A percentile compares a stretch with the other conserved stretches of the same genome.
phyloP scores from a whole-genome alignment of 1,140 invertebrate genomes.

The Elysia chlorotica region DNA sequence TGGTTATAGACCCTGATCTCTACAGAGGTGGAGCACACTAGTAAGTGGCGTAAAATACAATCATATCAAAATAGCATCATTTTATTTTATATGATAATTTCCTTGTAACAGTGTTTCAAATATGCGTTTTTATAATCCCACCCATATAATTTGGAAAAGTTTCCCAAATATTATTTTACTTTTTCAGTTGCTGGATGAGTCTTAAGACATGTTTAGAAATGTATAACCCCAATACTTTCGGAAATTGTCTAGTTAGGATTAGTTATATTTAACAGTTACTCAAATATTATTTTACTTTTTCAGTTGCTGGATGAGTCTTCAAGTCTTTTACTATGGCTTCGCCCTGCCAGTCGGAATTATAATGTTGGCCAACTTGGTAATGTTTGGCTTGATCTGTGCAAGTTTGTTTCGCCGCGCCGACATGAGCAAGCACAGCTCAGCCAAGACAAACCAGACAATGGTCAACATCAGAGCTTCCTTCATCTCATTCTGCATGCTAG shows the following conservation, averaged over 20 bases:
- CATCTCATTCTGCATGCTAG: slow-evolving; percentile 58
- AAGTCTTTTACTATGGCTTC: slow-evolving; percentile 60
- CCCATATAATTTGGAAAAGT: too few relatives aligned
- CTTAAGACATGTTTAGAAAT: too few relatives aligned
- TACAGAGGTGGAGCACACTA: slow-evolving; percentile 43
- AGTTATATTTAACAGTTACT: too few relatives aligned
- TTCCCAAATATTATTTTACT: too few relatives aligned
- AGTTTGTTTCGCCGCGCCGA: slow-evolving; percentile 43
- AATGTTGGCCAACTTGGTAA: slow-evolving; percentile 54
- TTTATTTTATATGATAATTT: too few relatives aligned
- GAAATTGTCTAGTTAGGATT: too few relatives aligned
- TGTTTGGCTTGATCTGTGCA: slow-evolving; percentile 58
- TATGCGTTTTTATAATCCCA: too few relatives aligned
- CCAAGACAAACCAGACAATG: slow-evolving; percentile 43
- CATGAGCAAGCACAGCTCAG: slow-evolving; percentile 37
- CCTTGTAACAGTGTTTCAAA: too few relatives aligned
- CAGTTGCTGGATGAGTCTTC: slow-evolving; percentile 60
- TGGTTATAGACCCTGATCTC: slow-evolving; percentile 41
- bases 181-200: slow-evolving; percentile 61
- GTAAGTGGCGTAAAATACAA: slow-evolving; percentile 38
- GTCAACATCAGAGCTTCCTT: slow-evolving; percentile 58
- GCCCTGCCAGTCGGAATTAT: slow-evolving; percentile 55
- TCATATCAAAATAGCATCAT: too few relatives aligned
- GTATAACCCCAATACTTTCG: too few relatives aligned
- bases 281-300: too few relatives aligned